Evolutionary conservation across 2,888 invertebrate species (phyloP).

Genomic region (Diloba caeruleocephala): DNA sequence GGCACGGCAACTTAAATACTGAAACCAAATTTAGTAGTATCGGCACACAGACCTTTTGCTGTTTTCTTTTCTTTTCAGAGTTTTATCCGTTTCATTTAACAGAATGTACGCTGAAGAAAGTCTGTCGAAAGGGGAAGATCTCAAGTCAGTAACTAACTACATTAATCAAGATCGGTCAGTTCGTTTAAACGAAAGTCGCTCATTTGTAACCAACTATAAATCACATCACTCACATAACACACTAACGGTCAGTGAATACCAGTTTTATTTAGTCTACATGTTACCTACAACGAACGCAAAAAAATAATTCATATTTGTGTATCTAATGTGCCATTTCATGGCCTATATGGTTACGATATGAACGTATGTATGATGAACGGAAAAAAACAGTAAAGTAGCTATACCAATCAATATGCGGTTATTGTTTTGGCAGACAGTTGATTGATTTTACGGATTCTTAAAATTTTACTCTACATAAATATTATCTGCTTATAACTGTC

Average conservation of each 20-base stretch:
- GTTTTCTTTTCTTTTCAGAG: constrained; percentile 10
- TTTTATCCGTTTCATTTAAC: constrained; percentile 36
- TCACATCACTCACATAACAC: constrained; percentile 26
- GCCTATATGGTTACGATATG: too few relatives aligned
- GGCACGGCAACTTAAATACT: constrained; percentile 9
- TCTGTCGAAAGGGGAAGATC: constrained; percentile 30
- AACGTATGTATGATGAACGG: neutral
- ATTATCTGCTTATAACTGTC: too few relatives aligned
- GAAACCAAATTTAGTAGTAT: constrained; percentile 30
- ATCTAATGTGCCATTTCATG: constrained; percentile 7
- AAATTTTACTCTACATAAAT: too few relatives aligned
- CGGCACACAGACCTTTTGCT: constrained; percentile 15
- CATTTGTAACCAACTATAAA: constrained; percentile 45
- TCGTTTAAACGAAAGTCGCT: constrained; percentile 29
- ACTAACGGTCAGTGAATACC: constrained; percentile 27
- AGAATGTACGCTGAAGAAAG: constrained; percentile 34
- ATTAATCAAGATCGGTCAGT: constrained; percentile 54
- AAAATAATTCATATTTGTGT: constrained; percentile 14
- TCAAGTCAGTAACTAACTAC: constrained; percentile 48
- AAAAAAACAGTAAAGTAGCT: neutral
- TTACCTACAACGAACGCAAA: constrained; percentile 6
- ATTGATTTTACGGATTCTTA: too few relatives aligned
- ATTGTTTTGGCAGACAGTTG: too few relatives aligned
- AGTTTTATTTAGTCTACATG: constrained; percentile 12
- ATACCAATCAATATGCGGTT: neutral